Evolutionary conservation across 1,140 invertebrate species (phyloP), one percentile per base, ranked within the genome.

Genomic region (Drosophila aff.): DNA sequence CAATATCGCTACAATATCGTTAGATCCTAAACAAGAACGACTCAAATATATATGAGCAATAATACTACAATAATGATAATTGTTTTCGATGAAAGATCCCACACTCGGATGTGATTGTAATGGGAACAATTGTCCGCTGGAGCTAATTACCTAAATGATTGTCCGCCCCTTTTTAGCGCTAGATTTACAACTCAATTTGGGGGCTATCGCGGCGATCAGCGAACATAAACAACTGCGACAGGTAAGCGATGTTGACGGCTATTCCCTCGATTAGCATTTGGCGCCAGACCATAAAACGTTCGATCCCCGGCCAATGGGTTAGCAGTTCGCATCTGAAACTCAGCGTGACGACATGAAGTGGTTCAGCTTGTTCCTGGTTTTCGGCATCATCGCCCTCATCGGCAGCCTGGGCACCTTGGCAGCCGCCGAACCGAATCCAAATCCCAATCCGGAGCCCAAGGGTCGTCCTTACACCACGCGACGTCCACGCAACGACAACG

Each of bases 181-280:
- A 78, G 76, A 91, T 91, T 91, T 91, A 91, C 89, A 91, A 77
- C 89, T 91, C 84, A 91, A 91, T 91, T 91, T 71, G 41, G 41
- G 43, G 50, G 43, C 18, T 53, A 63, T 52, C 67, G 44, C 52
- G 16, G 40, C 31, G 65, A 90, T 90, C 85, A 75, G 18, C 47
- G 62, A 64, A 77, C 85, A 90, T 85, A 85, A 85, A 80, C 81
- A 61, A 81, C 71, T 53, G 61, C 28, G 33, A 69, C 40, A 40
- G 40, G 16, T 91, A 91, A 91, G 79, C 73, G 83, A 53, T 63
- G 55, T 82, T 87, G 89, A 91, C 82, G 78, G 79, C 46, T 75
- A 55, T 91, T 91, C 89, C 67, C 83, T 38, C 21, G 63, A 73
- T 90, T 90, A 80, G 65, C 62, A 75, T 82, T 44, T 28, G 33